Percentiles rank a stretch among this genome's conserved stretches.
Conservation (phyloP, 2,888 invertebrate genomes). For the Aethes cnicana region DNA sequence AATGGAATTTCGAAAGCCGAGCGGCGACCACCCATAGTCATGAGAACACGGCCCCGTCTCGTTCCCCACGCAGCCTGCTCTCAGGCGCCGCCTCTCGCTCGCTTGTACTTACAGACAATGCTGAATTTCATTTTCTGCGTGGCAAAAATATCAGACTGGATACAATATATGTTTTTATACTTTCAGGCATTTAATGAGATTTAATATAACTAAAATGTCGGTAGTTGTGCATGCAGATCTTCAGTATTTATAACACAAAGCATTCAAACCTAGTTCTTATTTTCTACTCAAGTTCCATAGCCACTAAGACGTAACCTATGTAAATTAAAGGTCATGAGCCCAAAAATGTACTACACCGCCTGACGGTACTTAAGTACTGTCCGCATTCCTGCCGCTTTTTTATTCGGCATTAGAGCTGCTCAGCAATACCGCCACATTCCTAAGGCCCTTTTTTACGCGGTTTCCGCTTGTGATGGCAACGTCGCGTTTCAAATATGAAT, state of each 20-base stretch:
- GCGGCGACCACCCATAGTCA: slow-evolving; percentile 81
- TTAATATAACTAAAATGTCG: too few species aligned
- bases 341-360: slow-evolving; percentile 20
- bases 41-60: slow-evolving; percentile 77
- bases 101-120: slow-evolving; percentile 70
- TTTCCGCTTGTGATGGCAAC: slow-evolving; percentile 81
- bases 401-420: slow-evolving; percentile 76
- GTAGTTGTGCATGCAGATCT: too few species aligned
- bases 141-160: slow-evolving; percentile 46
- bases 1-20: slow-evolving; percentile 81
- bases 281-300: too few species aligned
- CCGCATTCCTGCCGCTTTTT: slow-evolving; percentile 74
- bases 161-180: slow-evolving; percentile 42
- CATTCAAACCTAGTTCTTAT: too few species aligned
- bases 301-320: too few species aligned
- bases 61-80: slow-evolving; percentile 72
- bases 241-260: too few species aligned
- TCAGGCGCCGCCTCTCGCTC: slow-evolving; percentile 73
- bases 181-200: slow-evolving; percentile 2
- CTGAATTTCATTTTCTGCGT: slow-evolving; percentile 78
- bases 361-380: slow-evolving; percentile 51
- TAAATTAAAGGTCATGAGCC: slow-evolving; percentile 10
- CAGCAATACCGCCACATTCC: slow-evolving; percentile 80
- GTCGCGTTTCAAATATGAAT: slow-evolving; percentile 81
- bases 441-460: slow-evolving; percentile 80